Base-by-base conservation (phyloP, 2,113 vertebrate genomes). In the Tympanuchus pallidicinctus region DNA sequence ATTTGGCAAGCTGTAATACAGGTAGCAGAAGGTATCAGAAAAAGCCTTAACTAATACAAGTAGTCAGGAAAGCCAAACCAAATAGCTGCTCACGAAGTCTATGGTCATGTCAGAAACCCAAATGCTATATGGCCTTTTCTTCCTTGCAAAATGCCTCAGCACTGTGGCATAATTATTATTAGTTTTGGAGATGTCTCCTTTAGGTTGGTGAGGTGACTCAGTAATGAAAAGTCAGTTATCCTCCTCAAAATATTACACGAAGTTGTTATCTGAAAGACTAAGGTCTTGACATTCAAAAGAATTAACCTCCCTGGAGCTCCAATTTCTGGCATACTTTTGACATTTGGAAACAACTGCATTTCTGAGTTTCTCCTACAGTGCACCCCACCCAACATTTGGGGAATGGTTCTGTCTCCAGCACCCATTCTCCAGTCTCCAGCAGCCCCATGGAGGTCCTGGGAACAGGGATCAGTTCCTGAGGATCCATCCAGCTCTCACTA, bases 171-270 rank as follows among this genome's bases (percentile, higher is more conserved):
- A 89, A 94, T 93, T 81, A 65, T 78, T 50, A 82, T 5, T 42
- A 60, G 32, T 65, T 91, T 72, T 79, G 0, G 2, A 78, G 72
- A 52, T 0, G 13, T 24, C 56, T 87, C 61, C 72, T 71, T 72
- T 25, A 73, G 87, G 71, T 42, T 83, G 69, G 50, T 38, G 61
- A 84, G 69, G 65, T 75, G 72, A 86, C 83, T 77, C 85, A 88
- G 79, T 88, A 81, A 81, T 13, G 76, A 72, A 89, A 92, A 94
- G 79, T n/a, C 90, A 88, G n/a, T 40, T 94, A 93, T 93, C 61
- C 52, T 90, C 85, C 70, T 93, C 61, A 59, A 75, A 80, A 76
- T 78, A 42, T 63, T 45, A 72, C 11, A 65, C 40, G 40, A 48
- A 91, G 81, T 57, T 86, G 64, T 82, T 47, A 71, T 45, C 69